A percentile compares a stretch with the other conserved stretches of the same genome.
Evolutionary conservation across 2,797 vertebrate genomes (phyloP).

Genomic region (Prionace glauca): DNA sequence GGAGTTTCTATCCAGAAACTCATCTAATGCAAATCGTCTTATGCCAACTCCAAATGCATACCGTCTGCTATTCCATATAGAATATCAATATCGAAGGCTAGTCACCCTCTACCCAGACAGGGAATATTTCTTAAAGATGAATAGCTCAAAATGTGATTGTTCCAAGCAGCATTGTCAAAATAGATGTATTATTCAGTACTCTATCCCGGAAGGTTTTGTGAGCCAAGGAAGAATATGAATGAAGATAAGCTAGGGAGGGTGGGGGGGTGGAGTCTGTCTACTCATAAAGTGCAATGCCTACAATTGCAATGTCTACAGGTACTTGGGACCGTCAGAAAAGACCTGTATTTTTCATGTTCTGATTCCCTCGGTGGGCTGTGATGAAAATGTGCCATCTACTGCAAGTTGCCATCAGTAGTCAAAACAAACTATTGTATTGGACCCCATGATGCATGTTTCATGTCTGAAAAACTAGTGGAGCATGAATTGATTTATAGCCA

Average conservation of each 20-base stretch:
- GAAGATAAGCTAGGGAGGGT: background rate
- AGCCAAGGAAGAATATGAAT: background rate
- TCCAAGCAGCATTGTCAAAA: background rate
- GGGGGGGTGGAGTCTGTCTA: background rate
- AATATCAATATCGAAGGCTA: background rate
- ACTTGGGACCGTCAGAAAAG: background rate
- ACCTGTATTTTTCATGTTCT: background rate
- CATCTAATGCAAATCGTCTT: background rate
- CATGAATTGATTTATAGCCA: background rate
- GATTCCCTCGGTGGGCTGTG: background rate
- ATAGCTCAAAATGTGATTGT: background rate
- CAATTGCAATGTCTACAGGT: background rate
- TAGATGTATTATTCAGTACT: background rate
- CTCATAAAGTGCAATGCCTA: background rate
- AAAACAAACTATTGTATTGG: background rate
- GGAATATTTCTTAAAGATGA: background rate
- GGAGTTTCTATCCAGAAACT: background rate
- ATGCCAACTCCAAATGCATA: background rate
- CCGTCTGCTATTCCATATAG: background rate
- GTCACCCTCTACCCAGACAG: background rate
- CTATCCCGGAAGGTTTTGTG: background rate
- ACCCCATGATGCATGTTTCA: background rate
- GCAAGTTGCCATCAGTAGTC: background rate
- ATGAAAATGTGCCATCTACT: background rate
- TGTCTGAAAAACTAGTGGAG: background rate